Evolutionary conservation across 2,888 invertebrate species (phyloP).

Genomic region (Scaptodrosophila latifasciaeformis): DNA sequence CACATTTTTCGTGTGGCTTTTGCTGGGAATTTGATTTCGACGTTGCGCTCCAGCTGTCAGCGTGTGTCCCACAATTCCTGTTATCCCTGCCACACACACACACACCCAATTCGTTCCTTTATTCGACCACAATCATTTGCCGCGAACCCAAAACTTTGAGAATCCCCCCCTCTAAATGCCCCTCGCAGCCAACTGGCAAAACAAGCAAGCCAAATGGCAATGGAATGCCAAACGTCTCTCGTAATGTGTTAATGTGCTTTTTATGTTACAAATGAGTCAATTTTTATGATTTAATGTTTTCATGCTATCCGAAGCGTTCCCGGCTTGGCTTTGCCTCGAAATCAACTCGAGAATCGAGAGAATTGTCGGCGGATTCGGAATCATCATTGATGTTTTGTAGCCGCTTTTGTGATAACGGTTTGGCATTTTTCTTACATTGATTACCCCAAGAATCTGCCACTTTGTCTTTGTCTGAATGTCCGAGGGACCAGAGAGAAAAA

Average conservation of each 20-base stretch:
- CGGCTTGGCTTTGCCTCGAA: constrained; percentile 1
- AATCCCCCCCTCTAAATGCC: too few relatives aligned
- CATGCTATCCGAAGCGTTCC: constrained; percentile 17
- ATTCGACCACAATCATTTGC: too few relatives aligned
- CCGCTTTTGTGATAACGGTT: constrained; percentile 57
- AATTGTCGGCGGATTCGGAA: too few relatives aligned
- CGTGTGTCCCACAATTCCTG: constrained; percentile 15
- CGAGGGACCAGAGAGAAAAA: neutral
- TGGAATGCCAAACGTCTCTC: neutral
- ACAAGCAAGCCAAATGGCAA: too few relatives aligned
- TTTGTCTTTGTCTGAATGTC: constrained; percentile 8
- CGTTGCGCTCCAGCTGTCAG: constrained; percentile 51
- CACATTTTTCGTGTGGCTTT: constrained; percentile 1
- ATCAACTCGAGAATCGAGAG: too few relatives aligned
- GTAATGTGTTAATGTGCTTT: constrained; percentile 72
- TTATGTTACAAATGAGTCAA: constrained; percentile 72
- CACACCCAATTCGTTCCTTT: neutral
- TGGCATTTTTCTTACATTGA: constrained; percentile 55
- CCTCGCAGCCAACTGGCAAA: too few relatives aligned
- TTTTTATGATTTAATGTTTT: constrained; percentile 71
- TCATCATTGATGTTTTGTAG: too few relatives aligned
- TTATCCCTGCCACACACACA: neutral
- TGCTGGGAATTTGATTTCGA: constrained; percentile 36
- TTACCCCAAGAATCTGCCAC: constrained; percentile 28
- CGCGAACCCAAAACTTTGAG: too few relatives aligned